Percentiles rank a stretch among this genome's conserved stretches.
These are phyloP conservation scores for Pristionchus maxplancki DNA, from an alignment of 2,888 invertebrate genomes.

Conservation along the genomic window DNA sequence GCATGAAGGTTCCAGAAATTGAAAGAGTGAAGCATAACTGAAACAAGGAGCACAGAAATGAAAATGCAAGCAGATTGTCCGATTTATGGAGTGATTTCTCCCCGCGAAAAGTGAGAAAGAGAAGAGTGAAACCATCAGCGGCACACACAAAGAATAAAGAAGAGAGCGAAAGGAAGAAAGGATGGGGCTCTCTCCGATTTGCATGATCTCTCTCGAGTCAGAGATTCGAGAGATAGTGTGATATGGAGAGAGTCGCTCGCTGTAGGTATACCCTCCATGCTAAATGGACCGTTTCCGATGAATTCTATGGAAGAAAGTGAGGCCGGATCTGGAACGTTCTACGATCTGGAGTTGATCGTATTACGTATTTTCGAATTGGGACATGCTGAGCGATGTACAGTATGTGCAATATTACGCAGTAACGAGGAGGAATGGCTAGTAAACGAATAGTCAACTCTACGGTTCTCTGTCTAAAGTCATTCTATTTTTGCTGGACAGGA, in stretches of 20 bases:
- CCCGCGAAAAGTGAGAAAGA: neutral
- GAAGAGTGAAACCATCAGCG: neutral
- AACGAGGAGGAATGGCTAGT: neutral
- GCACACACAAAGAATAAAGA: neutral
- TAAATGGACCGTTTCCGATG: constrained; percentile 6
- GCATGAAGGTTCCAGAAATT: neutral
- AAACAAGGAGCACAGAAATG: neutral
- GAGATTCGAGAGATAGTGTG: neutral
- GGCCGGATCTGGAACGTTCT: neutral
- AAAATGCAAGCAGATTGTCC: neutral
- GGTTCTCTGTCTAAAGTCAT: neutral
- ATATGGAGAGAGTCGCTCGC: neutral
- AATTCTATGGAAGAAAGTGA: neutral
- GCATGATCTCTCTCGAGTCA: neutral
- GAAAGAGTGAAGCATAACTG: neutral
- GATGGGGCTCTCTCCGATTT: neutral
- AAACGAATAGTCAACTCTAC: no score
- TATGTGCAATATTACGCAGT: no score
- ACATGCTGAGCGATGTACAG: no score
- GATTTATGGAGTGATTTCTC: constrained; percentile 3
- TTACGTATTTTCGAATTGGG: neutral
- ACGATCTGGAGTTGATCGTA: neutral
- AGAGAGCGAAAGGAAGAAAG: neutral
- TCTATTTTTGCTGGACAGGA: neutral
- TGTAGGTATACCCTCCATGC: constrained; percentile 43